These are phyloP conservation scores for Fulmarus glacialis DNA, from an alignment of 2,113 vertebrate genomes.

Conservation along the genomic window DNA sequence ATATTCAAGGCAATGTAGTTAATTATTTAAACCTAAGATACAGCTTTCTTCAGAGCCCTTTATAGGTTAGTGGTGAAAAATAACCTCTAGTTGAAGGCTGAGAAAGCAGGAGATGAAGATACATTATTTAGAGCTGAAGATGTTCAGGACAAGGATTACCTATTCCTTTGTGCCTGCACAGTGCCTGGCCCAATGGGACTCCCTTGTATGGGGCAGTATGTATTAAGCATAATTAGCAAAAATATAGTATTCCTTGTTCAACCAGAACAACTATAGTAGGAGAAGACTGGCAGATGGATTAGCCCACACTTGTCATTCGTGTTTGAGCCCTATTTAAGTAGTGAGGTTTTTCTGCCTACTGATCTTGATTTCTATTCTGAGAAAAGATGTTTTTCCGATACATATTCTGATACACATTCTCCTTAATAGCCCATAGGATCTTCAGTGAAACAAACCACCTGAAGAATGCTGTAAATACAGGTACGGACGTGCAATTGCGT, in stretches of 20 bases:
- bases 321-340: background rate
- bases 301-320: background rate
- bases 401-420: background rate
- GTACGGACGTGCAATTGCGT: background rate
- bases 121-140: background rate
- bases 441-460: background rate
- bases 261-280: background rate
- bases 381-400: background rate
- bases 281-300: background rate
- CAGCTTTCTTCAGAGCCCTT: background rate
- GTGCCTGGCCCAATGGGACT: no score
- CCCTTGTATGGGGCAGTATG: background rate
- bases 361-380: background rate
- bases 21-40: background rate
- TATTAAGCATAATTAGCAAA: background rate
- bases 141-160: background rate
- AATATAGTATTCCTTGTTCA: background rate
- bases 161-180: background rate
- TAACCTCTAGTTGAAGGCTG: background rate
- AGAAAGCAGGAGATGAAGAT: background rate
- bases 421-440: background rate
- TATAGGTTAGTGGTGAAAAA: background rate
- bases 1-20: background rate
- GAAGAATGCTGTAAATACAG: background rate
- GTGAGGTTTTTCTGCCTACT: background rate